A percentile compares a stretch with the other conserved stretches of the same genome.
Evolutionary conservation across 2,888 invertebrate species (phyloP).

Genomic region (Ctenicera cuprea): DNA sequence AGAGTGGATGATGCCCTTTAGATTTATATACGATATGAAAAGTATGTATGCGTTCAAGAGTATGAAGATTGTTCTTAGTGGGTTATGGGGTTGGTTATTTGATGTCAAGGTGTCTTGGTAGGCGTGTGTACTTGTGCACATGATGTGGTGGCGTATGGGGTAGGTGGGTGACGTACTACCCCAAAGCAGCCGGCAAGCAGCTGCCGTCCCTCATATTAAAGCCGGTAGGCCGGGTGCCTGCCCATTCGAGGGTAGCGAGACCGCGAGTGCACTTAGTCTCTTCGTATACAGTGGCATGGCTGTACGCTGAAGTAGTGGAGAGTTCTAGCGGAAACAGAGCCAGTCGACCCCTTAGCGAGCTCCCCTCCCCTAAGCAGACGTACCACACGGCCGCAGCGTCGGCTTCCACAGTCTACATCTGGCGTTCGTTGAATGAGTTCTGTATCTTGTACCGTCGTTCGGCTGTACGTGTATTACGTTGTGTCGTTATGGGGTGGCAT

Average conservation of each 20-base stretch:
- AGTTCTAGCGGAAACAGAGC: conserved; percentile 67
- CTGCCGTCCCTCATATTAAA: conserved; percentile 69
- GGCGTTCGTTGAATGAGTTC: conserved; percentile 61
- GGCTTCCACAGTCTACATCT: conserved; percentile 68
- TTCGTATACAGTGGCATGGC: conserved; percentile 54
- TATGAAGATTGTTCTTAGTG: conserved; percentile 53
- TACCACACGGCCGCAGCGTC: conserved; percentile 67
- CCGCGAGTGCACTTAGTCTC: conserved; percentile 59
- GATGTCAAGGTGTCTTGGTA: conserved; percentile 57
- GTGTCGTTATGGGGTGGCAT: conserved; percentile 59
- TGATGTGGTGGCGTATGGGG: conserved; percentile 52
- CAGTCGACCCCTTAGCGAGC: conserved; percentile 70
- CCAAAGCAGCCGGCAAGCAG: conserved; percentile 66
- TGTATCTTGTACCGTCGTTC: conserved; percentile 61
- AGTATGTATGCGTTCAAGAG: no score
- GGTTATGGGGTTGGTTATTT: conserved; percentile 61
- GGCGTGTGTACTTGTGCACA: conserved; percentile 57
- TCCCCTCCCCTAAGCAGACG: conserved; percentile 64
- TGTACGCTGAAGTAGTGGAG: conserved; percentile 47
- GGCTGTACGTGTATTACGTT: conserved; percentile 63
- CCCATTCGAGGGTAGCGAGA: conserved; percentile 70
- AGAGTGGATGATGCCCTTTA: no score
- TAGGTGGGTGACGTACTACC: conserved; percentile 63
- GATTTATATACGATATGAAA: no score
- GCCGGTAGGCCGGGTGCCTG: conserved; percentile 68